Base-by-base conservation (phyloP, 2,888 invertebrate species). In the Pristionchus mayeri region DNA sequence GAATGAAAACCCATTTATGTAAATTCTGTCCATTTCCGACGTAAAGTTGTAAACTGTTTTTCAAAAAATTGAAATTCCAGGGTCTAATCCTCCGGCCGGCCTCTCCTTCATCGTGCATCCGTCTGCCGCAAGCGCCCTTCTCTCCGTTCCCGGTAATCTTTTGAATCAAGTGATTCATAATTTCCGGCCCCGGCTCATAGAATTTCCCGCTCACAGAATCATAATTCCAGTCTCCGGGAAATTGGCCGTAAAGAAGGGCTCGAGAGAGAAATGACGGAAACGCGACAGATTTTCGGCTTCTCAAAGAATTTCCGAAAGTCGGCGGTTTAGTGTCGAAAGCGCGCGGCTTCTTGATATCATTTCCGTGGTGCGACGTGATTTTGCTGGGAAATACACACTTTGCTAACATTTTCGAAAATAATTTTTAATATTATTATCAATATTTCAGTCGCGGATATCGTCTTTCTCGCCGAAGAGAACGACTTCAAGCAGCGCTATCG, bases 401-500 rank as follows among this genome's bases (percentile, higher is more conserved):
- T 54, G 4, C n/a, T 9, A 37, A 30, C 16, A 34, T 37, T 40
- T 18, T 13, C 2, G 3, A 34, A 34, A 63, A 63, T 11, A 37
- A 40, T 30, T 40, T 13, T n/a, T n/a, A n/a, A n/a, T n/a, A 40
- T n/a, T 67, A 13, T 40, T 37, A 67, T 21, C 27, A 37, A 40
- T 67, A 40, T 67, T 67, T 3, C 18, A 78, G 80, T 37, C 21
- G 37, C 16, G 27, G 81, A 82, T n/a, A 40, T 82, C 63, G 63
- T 82, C 81, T 63, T 82, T n/a, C 83, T 83, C 24, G 71, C 52
- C 2, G 83, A 83, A 37, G 71, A 71, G 60, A 52, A 37, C 34
- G 83, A 83, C 54, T 83, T n/a, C 71, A 83, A 83, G 83, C 27
- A 83, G 27, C 83, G 83, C 67, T 83, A 83, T 54, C 83, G 83